Evolutionary conservation across 2,113 vertebrate species (phyloP), one percentile per base, ranked within the genome.

Genomic region (Garra rufa): DNA sequence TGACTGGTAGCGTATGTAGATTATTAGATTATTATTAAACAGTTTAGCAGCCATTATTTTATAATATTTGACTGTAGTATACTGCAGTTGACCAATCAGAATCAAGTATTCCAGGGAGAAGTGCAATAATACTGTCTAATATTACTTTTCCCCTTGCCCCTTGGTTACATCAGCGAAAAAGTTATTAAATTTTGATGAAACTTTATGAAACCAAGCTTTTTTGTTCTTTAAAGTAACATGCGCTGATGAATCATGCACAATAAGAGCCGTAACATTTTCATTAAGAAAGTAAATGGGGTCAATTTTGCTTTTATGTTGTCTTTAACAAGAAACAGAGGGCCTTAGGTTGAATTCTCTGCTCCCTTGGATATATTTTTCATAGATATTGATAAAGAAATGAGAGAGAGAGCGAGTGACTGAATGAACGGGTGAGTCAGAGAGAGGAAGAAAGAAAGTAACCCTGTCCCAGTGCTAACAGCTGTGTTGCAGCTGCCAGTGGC

Each of bases 401-500:
- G 50, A 34, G 50, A 34, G 34, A 59, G 21, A 41, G 55, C 6
- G 52, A 26, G 34, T 26, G 59, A 14, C 59, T 48, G 15, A 59
- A 80, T 65, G 26, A 80, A 80, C 21, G 77, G 24, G 9, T 46
- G 61, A 80, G 26, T 67, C 41, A 80, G 65, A 70, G 63, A 38
- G 28, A 46, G 43, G 41, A 44, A 65, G 41, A 50, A 41, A 65
- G 41, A 65, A 19, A 80, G 83, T 61, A 80, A 34, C 50, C 76
- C 28, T 48, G 76, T 48, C 67, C 67, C 15, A 41, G 55, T 41
- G 24, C 84, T 74, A 81, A 85, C 96, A 98, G 96, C 97, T 98
- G 96, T 95, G 94, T 94, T 95, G 95, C 96, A 98, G 97, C 96
- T 97, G 97, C 96, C 94, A 94, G 95, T 92, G 94, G 90, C 93